Base-by-base conservation (phyloP, 2,888 invertebrate genomes). In the Periphyllus acericola region DNA sequence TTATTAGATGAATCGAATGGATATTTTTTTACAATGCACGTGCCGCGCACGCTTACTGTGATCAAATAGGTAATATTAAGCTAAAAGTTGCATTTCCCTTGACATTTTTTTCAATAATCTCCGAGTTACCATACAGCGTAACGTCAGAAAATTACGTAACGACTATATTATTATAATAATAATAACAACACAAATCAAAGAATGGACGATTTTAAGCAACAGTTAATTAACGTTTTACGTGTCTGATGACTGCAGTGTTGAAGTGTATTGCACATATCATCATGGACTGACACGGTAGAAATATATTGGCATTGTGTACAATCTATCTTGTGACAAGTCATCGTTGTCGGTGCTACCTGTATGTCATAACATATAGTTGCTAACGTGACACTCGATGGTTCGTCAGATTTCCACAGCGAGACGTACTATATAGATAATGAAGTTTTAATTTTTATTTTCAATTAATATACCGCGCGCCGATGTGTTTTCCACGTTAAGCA, bases 31-130 rank as follows among this genome's bases (percentile, higher is more conserved):
- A n/a, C 52, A 14, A 34, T n/a, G 17, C n/a, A 46, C 3, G n/a
- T 40, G 25, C n/a, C 17, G 17, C n/a, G 52, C 3, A 46, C 34
- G 25, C n/a, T 9, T n/a, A 25, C 25, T 3, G 3, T 6, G 36
- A 4, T 19, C 34, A 36, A 14, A 34, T 34, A 72, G 8, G 19
- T 32, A 9, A 52, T 55, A 25, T 34, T n/a, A 17, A 66, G 29
- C 21, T 9, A 81, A 46, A 81, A 82, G 14, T 72, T 34, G n/a
- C 25, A n/a, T 82, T 72, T 82, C 52, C 72, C 82, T 72, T 82
- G 52, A 72, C 52, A 72, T 52, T 82, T 82, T 72, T 82, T 25
- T 19, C 3, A 74, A 21, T 74, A 17, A 71, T 71, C 36, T 72
- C 32, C 34, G 17, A 72, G 36, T 60, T 55, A 14, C n/a, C 21